These are phyloP conservation scores for Andrena chrysosceles DNA, from an alignment of 2,888 invertebrate species.

Conservation along the genomic window DNA sequence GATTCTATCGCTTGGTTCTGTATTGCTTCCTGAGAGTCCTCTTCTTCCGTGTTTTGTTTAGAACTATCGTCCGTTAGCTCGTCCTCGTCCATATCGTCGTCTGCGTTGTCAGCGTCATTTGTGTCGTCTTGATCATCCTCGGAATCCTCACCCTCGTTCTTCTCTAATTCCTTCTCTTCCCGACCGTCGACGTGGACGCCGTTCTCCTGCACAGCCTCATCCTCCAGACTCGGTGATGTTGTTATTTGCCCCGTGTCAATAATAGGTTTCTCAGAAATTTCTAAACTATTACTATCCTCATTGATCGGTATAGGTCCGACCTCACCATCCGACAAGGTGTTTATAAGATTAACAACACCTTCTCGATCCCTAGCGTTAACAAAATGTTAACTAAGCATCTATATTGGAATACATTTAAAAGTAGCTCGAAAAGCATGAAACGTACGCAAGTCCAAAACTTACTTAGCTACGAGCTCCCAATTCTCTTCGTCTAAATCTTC, in stretches of 20 bases:
- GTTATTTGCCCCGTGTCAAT: constrained; percentile 86
- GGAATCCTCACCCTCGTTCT: constrained; percentile 79
- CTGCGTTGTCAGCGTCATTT: constrained; percentile 67
- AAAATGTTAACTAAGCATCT: constrained; percentile 34
- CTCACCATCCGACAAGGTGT: constrained; percentile 90
- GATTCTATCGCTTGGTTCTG: constrained; percentile 56
- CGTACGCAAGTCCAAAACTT: constrained; percentile 74
- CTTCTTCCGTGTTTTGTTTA: constrained; percentile 75
- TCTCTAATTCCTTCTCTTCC: constrained; percentile 75
- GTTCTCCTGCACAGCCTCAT: constrained; percentile 69
- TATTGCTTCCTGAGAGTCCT: constrained; percentile 69
- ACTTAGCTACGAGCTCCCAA: constrained; percentile 97
- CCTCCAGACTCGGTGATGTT: constrained; percentile 73
- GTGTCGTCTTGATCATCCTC: constrained; percentile 63
- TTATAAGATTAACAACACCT: constrained; percentile 92
- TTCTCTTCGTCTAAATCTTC: constrained; percentile 99
- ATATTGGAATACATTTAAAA: constrained; percentile 61
- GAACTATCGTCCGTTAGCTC: constrained; percentile 71
- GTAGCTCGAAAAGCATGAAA: constrained; percentile 86
- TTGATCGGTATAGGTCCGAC: constrained; percentile 87
- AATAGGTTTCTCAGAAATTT: constrained; percentile 86
- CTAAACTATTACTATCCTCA: constrained; percentile 89
- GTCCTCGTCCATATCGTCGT: constrained; percentile 73
- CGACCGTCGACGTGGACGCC: constrained; percentile 73
- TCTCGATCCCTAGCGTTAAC: constrained; percentile 89